A percentile compares a stretch with the other conserved stretches of the same genome.
Conservation (phyloP, 2,113 vertebrate species). For the Cyprichromis sp. region DNA sequence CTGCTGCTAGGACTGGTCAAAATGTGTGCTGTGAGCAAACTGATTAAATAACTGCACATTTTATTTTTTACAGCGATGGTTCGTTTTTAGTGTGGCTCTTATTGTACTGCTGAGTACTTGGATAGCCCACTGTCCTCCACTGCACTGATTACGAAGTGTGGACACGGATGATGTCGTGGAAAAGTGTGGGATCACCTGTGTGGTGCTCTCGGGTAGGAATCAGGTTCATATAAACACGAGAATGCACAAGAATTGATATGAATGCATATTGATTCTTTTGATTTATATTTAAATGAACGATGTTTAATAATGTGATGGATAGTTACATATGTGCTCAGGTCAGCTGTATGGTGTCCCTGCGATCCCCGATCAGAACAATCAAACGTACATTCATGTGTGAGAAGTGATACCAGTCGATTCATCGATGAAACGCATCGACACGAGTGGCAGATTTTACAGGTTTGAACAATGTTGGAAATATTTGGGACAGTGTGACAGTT, state of each 20-base stretch:
- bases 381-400: accelerated
- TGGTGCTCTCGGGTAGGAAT: neutral
- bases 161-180: neutral
- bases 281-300: neutral
- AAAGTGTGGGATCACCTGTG: accelerated
- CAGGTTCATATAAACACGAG: accelerated
- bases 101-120: neutral
- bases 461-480: neutral
- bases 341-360: neutral
- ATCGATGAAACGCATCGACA: neutral
- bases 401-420: neutral
- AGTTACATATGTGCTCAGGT: neutral
- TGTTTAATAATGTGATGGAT: neutral
- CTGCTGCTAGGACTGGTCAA: neutral
- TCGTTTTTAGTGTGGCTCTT: neutral
- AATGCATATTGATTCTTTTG: neutral
- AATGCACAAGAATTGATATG: neutral
- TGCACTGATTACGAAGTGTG: neutral
- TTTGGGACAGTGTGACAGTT: neutral
- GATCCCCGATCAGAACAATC: neutral
- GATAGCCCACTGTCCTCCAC: neutral
- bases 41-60: neutral
- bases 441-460: neutral
- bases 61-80: neutral
- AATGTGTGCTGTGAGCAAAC: neutral